Evolutionary conservation across 2,888 invertebrate genomes (phyloP).

Genomic region (Euplagia quadripunctaria): DNA sequence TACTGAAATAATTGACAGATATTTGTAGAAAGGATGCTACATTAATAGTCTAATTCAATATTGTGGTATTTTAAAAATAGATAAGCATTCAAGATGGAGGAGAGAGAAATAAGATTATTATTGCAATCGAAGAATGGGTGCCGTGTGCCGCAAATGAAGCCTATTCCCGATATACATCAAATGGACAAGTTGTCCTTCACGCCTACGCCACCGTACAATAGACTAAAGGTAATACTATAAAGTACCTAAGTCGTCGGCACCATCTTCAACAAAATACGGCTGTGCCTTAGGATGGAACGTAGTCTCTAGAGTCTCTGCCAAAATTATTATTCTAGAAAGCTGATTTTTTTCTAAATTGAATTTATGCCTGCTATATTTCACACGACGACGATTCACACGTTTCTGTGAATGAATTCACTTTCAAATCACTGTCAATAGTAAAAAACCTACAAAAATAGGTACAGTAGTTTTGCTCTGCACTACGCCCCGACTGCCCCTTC

Average conservation of each 20-base stretch:
- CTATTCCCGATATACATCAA: constrained; percentile 74
- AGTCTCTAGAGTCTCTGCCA: too few relatives aligned
- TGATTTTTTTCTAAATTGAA: too few relatives aligned
- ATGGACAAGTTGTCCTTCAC: constrained; percentile 78
- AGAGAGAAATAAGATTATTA: constrained; percentile 78
- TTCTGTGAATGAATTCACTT: neutral
- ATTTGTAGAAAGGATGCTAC: neutral
- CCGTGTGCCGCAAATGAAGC: constrained; percentile 75
- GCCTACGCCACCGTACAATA: constrained; percentile 78
- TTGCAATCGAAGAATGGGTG: constrained; percentile 81
- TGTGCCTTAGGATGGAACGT: too few relatives aligned
- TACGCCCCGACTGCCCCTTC: too few relatives aligned
- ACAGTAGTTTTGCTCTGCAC: too few relatives aligned
- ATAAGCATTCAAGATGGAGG: constrained; percentile 48
- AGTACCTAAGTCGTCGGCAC: neutral
- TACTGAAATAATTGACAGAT: neutral
- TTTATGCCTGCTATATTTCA: too few relatives aligned
- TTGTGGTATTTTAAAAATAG: neutral
- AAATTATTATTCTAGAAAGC: too few relatives aligned
- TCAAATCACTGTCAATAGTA: too few relatives aligned
- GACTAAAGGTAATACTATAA: constrained; percentile 73
- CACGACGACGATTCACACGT: too few relatives aligned
- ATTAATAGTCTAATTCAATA: neutral
- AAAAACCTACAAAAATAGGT: too few relatives aligned
- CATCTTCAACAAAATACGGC: neutral